Conservation (phyloP, 2,113 vertebrate genomes). For the Hydropotes inermis region DNA sequence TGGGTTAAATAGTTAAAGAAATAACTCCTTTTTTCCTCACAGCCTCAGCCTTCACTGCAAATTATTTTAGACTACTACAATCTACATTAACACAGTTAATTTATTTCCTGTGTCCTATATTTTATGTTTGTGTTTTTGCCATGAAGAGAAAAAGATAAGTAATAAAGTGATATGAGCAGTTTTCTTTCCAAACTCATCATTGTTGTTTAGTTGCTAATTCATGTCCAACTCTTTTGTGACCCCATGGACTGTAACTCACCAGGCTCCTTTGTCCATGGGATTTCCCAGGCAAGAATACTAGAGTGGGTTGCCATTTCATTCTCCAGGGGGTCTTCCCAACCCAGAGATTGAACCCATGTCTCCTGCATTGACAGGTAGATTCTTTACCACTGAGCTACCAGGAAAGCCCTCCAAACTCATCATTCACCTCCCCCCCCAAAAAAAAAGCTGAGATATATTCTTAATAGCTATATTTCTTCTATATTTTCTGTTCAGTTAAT, state of each 20-base stretch:
- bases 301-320: not conserved
- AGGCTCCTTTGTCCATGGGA: not conserved
- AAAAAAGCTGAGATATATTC: not conserved
- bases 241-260: not conserved
- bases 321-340: not conserved
- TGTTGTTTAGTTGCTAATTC: not conserved
- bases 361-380: not conserved
- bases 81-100: constrained; percentile 49
- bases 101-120: constrained; percentile 42
- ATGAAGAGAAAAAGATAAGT: constrained; percentile 24
- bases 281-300: not conserved
- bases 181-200: constrained; percentile 23
- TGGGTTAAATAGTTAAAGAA: constrained; percentile 23
- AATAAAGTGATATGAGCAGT: constrained; percentile 31
- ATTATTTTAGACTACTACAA: constrained; percentile 40
- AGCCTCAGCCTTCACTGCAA: not conserved
- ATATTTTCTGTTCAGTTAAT: not conserved
- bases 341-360: not conserved
- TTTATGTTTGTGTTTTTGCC: constrained; percentile 37
- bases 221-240: not conserved
- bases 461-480: not conserved
- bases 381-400: not conserved
- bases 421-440: not conserved
- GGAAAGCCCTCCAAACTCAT: not conserved
- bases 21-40: not conserved